Evolutionary conservation across 2,888 invertebrate genomes (phyloP), one percentile per base, ranked within the genome.

Genomic region (Conchocele bisecta): DNA sequence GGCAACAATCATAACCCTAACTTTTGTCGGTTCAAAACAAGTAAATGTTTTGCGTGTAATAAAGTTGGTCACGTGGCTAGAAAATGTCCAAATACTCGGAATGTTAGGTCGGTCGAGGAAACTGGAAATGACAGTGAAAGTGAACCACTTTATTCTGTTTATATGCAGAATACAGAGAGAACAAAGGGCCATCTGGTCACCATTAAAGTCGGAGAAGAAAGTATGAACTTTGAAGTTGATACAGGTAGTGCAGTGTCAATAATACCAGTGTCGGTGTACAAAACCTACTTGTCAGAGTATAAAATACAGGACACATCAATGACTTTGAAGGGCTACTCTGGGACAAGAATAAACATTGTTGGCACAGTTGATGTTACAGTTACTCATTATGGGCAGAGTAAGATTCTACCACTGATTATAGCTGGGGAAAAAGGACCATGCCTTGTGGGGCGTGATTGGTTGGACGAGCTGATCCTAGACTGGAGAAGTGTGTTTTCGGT

Each of bases 11-110:
- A 66, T 37, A 17, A 15, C 15, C 15, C 57, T 13, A 58, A 50
- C 33, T 39, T 15, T 11, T 72, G 56, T 26, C 42, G 13, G 13
- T 53, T 57, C 24, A 66, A 72, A 20, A 31, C 51, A 17, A 42
- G 28, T 28, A 66, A 57, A n/a, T 66, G 72, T 22, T 66, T 17
- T 46, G 35, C 42, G 7, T 66, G 66, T 58, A 42, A 24, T 3
- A 48, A 66, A 53, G 53, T 41, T 20, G 66, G 72, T 3, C 61
- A 72, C 33, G 2, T 61, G 11, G 46, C 57, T n/a, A 46, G 37
- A 9, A 41, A 33, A 6, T 66, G 60, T 51, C 26, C 20, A 6
- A 54, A 44, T 17, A 13, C 22, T 24, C 31, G 29, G n/a, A 37
- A 24, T 13, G 37, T 39, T 22, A 20, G 37, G 26, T 42, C 11